Evolutionary conservation across 2,797 vertebrate genomes (phyloP), one percentile per base, ranked within the genome.

Genomic region (Toxotes lorentzi): DNA sequence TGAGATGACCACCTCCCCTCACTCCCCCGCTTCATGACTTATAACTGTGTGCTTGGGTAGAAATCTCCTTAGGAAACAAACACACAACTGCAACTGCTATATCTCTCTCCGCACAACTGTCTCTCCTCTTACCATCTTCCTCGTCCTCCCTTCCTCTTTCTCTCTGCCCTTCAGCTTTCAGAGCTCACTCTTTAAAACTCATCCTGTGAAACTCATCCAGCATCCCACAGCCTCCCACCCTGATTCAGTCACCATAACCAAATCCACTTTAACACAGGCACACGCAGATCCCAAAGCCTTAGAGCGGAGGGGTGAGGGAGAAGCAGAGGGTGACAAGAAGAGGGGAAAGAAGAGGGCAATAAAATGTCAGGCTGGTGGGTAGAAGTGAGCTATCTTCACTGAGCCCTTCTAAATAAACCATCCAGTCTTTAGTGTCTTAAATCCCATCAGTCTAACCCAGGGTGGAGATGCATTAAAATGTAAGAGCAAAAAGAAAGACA

Each of bases 61-160:
- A 81, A 83, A 88, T 90, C 86, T 89, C 82, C 88, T 86, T 79
- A 85, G 89, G 84, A 93, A 85, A 80, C 83, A 86, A 93, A 91
- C 87, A 92, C 72, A 66, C 10, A 68, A 30, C 45, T 40, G 34
- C 78, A 66, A 34, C 41, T 38, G 30, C 78, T 77, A 65, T 63
- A 67, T 86, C 73, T 79, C 32, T 58, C 62, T 32, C 59, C 4
- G 21, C 78, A 59, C 63, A 64, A 45, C 60, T 23, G 13, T 24
- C 73, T 68, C 68, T 45, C 71, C 32, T 58, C 47, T 72, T 53
- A 12, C 75, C 79, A 38, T 63, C 79, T 51, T 45, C 50, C 41
- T 40, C 58, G 3, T 60, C 40, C 58, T 73, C 47, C 48, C 32
- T 21, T 64, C 57, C 67, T 56, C 64, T 65, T 27, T 53, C 9